A percentile compares a stretch with the other conserved stretches of the same genome.
phyloP scores from a whole-genome alignment of 1,140 invertebrate genomes.

The Augochlora pura region DNA sequence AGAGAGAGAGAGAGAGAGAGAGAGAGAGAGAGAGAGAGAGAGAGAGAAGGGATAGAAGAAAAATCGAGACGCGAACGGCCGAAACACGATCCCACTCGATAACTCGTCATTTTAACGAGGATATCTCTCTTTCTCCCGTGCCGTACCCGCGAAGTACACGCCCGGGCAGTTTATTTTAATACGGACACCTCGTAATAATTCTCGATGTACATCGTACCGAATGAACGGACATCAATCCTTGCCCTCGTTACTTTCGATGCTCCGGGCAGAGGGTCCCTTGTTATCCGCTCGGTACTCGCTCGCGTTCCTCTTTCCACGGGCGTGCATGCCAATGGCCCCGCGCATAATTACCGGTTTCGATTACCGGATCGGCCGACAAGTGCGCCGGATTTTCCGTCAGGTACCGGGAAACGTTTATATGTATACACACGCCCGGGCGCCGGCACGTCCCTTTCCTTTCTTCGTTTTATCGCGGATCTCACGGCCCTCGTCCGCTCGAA shows the following conservation, averaged over 20 bases:
- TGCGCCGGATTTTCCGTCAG: conserved; percentile 40
- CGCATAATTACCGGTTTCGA: conserved; percentile 60
- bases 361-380: conserved; percentile 39
- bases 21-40: neutral
- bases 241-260: conserved; percentile 59
- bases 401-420: conserved; percentile 22
- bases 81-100: conserved; percentile 51
- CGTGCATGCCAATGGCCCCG: conserved; percentile 48
- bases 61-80: conserved; percentile 7
- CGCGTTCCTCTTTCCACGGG: conserved; percentile 20
- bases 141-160: neutral
- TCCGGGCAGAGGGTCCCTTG: conserved; percentile 53
- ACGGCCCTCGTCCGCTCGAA: neutral
- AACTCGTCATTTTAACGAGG: conserved; percentile 55
- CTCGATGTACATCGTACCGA: conserved; percentile 31
- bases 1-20: neutral
- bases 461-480: neutral
- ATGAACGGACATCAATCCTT: conserved; percentile 57
- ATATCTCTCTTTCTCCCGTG: conserved; percentile 27
- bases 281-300: conserved; percentile 32
- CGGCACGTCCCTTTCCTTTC: neutral
- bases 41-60: neutral
- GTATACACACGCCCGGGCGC: neutral
- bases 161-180: conserved; percentile 51
- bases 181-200: conserved; percentile 59